Conservation (phyloP, 2,797 vertebrate species). For the Bovichtus variegatus region DNA sequence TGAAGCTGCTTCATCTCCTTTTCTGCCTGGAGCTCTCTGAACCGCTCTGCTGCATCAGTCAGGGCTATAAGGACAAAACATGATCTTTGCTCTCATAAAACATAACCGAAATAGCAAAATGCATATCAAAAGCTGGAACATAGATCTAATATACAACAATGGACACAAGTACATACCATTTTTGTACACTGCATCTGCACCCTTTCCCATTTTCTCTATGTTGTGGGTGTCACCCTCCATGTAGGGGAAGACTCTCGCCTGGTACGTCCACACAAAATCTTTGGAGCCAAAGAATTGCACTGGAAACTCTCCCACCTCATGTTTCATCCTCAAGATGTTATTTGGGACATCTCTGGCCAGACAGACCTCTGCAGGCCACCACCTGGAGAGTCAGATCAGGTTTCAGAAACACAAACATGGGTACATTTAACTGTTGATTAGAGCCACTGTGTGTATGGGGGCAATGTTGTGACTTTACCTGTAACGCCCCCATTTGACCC, state of each 20-base stretch:
- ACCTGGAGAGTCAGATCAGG: conserved; percentile 80
- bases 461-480: conserved; percentile 82
- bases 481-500: conserved; percentile 98
- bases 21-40: conserved; percentile 94
- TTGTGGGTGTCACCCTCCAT: conserved; percentile 98
- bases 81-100: not conserved
- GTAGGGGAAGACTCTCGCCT: conserved; percentile 97
- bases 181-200: conserved; percentile 95
- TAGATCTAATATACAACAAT: not conserved
- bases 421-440: not conserved
- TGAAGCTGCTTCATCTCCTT: conserved; percentile 96
- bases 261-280: conserved; percentile 98
- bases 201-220: conserved; percentile 99
- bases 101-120: not conserved
- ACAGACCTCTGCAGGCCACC: conserved; percentile 99
- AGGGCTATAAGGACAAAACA: conserved; percentile 86
- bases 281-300: conserved; percentile 99
- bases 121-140: not conserved
- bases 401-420: conserved; percentile 14
- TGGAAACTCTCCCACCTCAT: conserved; percentile 97
- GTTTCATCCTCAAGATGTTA: conserved; percentile 95
- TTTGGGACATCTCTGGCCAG: conserved; percentile 93
- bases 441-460: not conserved
- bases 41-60: conserved; percentile 93
- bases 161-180: conserved; percentile 85